phyloP scores from a whole-genome alignment of 2,113 vertebrate species.

The Tetraodon nigroviridis region DNA sequence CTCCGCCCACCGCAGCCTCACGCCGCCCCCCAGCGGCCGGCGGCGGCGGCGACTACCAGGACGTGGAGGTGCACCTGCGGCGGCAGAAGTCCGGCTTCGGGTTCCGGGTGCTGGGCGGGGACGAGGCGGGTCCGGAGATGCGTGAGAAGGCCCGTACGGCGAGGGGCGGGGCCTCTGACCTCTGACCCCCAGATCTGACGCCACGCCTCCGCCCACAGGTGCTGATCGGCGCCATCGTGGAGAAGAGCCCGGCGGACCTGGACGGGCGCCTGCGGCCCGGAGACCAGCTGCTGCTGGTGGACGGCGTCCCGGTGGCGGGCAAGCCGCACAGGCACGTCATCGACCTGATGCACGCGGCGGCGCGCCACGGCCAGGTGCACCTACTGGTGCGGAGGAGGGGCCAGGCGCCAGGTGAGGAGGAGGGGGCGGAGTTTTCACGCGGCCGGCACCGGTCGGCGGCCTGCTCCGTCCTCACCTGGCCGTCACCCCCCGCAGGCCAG shows the following conservation, averaged over 20 bases:
- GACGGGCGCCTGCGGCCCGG: conserved; percentile 94
- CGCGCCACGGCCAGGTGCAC: conserved; percentile 91
- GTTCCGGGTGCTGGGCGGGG: conserved; percentile 96
- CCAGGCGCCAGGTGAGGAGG: conserved; percentile 77
- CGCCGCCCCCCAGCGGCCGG: neutral
- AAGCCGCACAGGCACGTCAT: conserved; percentile 98
- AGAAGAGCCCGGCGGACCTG: conserved; percentile 93
- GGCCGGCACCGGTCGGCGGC: neutral
- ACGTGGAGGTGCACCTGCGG: conserved; percentile 92
- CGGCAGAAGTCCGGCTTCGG: conserved; percentile 97
- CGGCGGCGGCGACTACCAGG: conserved; percentile 87
- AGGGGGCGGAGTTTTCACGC: too few relatives aligned
- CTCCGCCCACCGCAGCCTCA: too few relatives aligned
- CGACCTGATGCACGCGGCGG: conserved; percentile 95
- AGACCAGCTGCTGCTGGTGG: conserved; percentile 92
- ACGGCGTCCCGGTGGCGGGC: conserved; percentile 90
- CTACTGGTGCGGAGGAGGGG: conserved; percentile 91
- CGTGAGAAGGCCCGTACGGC: conserved; percentile 78
- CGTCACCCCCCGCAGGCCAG: conserved; percentile 75
- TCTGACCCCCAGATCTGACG: conserved; percentile 10
- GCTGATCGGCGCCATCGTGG: conserved; percentile 93
- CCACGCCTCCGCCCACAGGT: conserved; percentile 76
- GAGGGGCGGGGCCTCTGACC: conserved; percentile 50
- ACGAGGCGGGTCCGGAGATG: conserved; percentile 87
- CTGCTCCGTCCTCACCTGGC: conserved; percentile 14